Evolutionary conservation across 2,797 vertebrate species (phyloP).

Genomic region (Pangasius larnaudii): DNA sequence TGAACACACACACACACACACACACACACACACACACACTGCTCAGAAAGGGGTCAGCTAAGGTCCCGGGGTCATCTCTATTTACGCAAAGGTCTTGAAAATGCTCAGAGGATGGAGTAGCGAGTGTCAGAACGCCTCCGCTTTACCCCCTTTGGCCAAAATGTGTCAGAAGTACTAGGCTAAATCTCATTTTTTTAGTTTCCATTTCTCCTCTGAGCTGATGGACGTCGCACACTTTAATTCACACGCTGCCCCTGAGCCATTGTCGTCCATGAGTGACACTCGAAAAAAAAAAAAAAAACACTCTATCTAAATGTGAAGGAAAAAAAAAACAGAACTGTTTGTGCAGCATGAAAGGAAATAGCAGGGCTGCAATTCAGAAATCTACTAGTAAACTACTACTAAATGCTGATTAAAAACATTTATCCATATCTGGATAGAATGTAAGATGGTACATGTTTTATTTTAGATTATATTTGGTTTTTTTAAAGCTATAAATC

Average conservation of each 20-base stretch:
- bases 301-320: not conserved
- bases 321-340: not conserved
- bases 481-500: not conserved
- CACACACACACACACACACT: constrained; percentile 46
- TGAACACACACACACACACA: constrained; percentile 46
- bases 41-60: constrained; percentile 69
- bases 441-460: not conserved
- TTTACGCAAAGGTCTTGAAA: constrained; percentile 76
- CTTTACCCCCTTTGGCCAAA: constrained; percentile 53
- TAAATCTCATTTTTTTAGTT: constrained; percentile 24
- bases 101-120: constrained; percentile 65
- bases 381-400: not conserved
- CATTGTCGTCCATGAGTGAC: constrained; percentile 18
- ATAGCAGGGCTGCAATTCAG: no score
- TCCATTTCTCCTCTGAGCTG: constrained; percentile 46
- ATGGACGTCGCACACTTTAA: constrained; percentile 28
- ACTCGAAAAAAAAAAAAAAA: not conserved
- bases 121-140: constrained; percentile 66
- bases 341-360: not conserved
- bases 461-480: not conserved
- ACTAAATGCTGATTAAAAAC: not conserved
- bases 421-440: not conserved
- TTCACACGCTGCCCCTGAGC: constrained; percentile 26
- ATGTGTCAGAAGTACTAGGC: constrained; percentile 34
- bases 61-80: constrained; percentile 82